phyloP scores from a whole-genome alignment of 2,113 vertebrate genomes.

The Cynoglossus semilaevis region DNA sequence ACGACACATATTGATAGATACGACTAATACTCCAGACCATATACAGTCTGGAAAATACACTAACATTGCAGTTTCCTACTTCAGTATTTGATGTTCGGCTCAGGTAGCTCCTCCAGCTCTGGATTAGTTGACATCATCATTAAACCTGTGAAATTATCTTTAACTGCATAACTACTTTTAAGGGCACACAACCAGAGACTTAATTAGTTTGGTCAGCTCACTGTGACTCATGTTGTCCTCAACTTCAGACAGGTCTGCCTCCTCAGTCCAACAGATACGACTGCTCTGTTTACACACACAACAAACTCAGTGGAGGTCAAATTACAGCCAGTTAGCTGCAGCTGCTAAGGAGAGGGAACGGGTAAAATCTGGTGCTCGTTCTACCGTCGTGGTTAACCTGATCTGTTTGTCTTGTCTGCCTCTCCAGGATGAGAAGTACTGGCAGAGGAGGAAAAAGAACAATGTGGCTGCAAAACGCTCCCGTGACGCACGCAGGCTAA shows the following conservation, averaged over 20 bases:
- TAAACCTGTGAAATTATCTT: no score
- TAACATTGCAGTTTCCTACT: no score
- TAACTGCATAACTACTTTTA: no score
- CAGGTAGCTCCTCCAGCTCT: no score
- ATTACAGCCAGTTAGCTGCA: not conserved
- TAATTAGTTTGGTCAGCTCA: conserved; percentile 12
- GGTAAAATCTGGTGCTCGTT: not conserved
- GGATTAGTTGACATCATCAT: no score
- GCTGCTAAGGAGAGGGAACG: not conserved
- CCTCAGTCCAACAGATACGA: not conserved
- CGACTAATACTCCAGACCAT: no score
- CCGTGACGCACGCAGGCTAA: conserved; percentile 89
- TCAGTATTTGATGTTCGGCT: no score
- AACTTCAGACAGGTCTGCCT: no score
- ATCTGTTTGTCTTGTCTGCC: not conserved
- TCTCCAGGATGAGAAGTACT: conserved; percentile 90
- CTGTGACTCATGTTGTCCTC: conserved; percentile 41
- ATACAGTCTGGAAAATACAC: no score
- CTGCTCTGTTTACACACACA: conserved; percentile 21
- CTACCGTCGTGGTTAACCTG: not conserved
- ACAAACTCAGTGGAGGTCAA: not conserved
- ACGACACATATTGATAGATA: no score
- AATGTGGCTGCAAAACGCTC: conserved; percentile 95
- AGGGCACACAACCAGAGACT: not conserved
- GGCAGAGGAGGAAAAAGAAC: conserved; percentile 94